These are phyloP conservation scores for Drosophila tsacasi DNA, from an alignment of 1,140 invertebrate genomes.

Conservation along the genomic window DNA sequence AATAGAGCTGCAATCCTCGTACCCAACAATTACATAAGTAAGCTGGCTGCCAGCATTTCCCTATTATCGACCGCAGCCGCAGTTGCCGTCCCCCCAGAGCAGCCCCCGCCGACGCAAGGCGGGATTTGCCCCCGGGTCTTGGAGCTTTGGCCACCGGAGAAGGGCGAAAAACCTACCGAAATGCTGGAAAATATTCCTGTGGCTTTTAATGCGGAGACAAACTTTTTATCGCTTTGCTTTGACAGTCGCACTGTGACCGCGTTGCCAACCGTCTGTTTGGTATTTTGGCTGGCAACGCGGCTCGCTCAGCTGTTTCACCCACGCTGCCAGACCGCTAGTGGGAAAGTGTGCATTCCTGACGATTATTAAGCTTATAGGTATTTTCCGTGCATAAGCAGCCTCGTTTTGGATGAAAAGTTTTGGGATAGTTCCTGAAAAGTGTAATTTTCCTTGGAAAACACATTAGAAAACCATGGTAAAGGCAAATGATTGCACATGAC, in stretches of 20 bases:
- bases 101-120: background rate
- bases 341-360: background rate
- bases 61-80: constrained; percentile 20
- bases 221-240: constrained; percentile 71
- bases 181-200: constrained; percentile 78
- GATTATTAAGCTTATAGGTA: background rate
- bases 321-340: background rate
- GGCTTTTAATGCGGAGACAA: constrained; percentile 74
- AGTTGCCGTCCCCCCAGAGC: background rate
- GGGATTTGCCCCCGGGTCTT: too few relatives aligned
- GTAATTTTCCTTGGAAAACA: background rate
- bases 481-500: background rate
- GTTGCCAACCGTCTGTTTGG: constrained; percentile 58
- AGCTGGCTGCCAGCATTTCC: constrained; percentile 26
- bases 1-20: constrained; percentile 24
- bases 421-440: background rate
- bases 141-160: background rate
- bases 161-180: constrained; percentile 62
- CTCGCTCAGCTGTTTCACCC: background rate
- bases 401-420: background rate
- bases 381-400: background rate
- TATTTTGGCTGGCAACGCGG: constrained; percentile 3
- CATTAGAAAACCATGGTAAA: too few relatives aligned
- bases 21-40: constrained; percentile 78
- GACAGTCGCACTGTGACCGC: constrained; percentile 69